Conservation (phyloP, 2,888 invertebrate species). For the Lottia gigantea region DNA sequence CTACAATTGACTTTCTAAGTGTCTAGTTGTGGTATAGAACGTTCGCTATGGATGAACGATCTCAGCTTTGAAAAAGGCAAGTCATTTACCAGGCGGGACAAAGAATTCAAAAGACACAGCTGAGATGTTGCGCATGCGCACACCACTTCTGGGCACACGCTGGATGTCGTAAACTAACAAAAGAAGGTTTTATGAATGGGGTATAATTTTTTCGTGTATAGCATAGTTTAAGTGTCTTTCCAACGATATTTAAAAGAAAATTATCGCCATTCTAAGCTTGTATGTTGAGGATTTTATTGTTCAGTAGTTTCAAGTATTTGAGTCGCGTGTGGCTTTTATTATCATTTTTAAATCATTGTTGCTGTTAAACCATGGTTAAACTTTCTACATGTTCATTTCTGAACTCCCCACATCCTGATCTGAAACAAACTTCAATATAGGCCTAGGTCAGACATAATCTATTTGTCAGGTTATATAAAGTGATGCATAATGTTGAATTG, state of each 20-base stretch:
- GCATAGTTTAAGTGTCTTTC: background rate
- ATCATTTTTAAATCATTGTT: no score
- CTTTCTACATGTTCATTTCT: no score
- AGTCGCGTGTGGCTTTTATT: background rate
- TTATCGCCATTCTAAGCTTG: background rate
- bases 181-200: background rate
- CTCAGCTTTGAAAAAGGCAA: background rate
- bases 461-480: background rate
- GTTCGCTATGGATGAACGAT: background rate
- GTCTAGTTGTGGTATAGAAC: no score
- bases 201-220: background rate
- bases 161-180: background rate
- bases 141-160: background rate
- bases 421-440: no score
- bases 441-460: background rate
- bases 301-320: background rate
- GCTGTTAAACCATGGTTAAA: no score
- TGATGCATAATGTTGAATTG: no score
- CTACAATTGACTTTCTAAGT: no score
- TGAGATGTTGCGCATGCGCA: constrained; percentile 6
- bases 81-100: background rate
- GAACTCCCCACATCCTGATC: no score
- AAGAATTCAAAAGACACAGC: constrained; percentile 1
- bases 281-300: background rate
- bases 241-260: constrained; percentile 2